Base-by-base conservation (phyloP, 2,888 invertebrate species). In the Leucoma salicis region DNA sequence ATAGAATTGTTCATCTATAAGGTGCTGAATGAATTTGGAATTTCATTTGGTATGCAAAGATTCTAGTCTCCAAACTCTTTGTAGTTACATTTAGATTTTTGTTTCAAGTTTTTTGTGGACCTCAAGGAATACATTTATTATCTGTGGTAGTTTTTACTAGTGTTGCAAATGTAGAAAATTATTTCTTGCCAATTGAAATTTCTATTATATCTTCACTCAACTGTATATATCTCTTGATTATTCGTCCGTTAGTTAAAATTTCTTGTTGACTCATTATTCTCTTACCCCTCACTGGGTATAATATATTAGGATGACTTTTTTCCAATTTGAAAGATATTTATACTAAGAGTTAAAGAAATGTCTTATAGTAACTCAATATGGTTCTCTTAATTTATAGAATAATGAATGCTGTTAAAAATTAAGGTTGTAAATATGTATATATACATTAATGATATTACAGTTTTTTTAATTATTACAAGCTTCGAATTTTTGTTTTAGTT, bases 391-490 rank as follows among this genome's bases (percentile, higher is more conserved):
- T n/a, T 76, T 76, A 65, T 72, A 70, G 71, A 65, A 70, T 74
- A 75, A 63, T 67, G 72, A n/a, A n/a, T 66, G 71, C 71, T 59
- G 72, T 70, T 66, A 66, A 70, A 68, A 74, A 70, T 66, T 73
- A 81, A 83, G 83, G 82, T 79, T 87, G 87, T 87, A 87, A 86
- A 88, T 87, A 88, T 88, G 87, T 88, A 88, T 72, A 87, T 86
- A 87, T 71, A 79, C 74, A 71, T 73, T 83, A 82, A 78, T 78
- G 78, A 81, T 83, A 82, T 82, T 81, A 78, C 50, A 54, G 47
- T 70, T 74, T 12, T 74, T 75, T 75, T 70, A 66, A 72, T 66
- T 66, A 74, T 72, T 72, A 70, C 71, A 74, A 69, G 65, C 71
- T 71, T 78, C 70, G 69, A 69, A 66, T 70, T 65, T 74, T 52